These are phyloP conservation scores for Dichetophora obliterata DNA, from an alignment of 2,888 invertebrate genomes.

Conservation along the genomic window DNA sequence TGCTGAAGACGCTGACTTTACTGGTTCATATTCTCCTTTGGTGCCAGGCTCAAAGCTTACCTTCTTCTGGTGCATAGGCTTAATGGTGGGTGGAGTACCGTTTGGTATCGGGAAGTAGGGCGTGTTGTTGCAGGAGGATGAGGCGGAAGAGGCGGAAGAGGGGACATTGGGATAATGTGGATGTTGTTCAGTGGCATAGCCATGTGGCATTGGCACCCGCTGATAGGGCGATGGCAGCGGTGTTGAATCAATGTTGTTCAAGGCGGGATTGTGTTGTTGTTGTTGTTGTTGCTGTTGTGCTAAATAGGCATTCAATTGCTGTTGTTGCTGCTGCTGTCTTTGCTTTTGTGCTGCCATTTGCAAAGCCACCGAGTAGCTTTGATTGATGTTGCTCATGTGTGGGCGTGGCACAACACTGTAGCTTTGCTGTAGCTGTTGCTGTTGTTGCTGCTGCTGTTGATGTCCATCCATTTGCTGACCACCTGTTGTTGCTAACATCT, in stretches of 20 bases:
- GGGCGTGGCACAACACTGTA: conserved; percentile 51
- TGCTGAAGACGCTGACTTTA: conserved; percentile 38
- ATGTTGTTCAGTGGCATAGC: conserved; percentile 71
- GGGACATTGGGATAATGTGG: conserved; percentile 47
- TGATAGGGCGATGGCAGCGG: conserved; percentile 72
- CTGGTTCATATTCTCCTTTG: conserved; percentile 74
- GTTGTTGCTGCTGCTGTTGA: conserved; percentile 59
- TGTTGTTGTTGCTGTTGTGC: conserved; percentile 57
- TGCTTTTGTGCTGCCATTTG: conserved; percentile 46
- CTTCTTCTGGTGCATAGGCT: conserved; percentile 76
- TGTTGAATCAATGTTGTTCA: conserved; percentile 46
- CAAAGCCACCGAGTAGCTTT: conserved; percentile 46
- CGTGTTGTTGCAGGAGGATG: conserved; percentile 59
- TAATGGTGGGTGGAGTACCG: conserved; percentile 65
- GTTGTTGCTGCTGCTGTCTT: conserved; percentile 54
- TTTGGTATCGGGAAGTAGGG: conserved; percentile 51
- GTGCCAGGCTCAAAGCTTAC: conserved; percentile 82
- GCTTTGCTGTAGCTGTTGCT: conserved; percentile 58
- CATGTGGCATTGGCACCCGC: conserved; percentile 74
- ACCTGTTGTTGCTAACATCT: conserved; percentile 54
- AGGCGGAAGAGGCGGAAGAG: conserved; percentile 51
- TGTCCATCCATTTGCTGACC: conserved; percentile 57
- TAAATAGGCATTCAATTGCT: conserved; percentile 53
- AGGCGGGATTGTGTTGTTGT: conserved; percentile 29
- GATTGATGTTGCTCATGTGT: conserved; percentile 47